Conservation (phyloP, 2,888 invertebrate genomes). For the Conops quadrifasciatus region DNA sequence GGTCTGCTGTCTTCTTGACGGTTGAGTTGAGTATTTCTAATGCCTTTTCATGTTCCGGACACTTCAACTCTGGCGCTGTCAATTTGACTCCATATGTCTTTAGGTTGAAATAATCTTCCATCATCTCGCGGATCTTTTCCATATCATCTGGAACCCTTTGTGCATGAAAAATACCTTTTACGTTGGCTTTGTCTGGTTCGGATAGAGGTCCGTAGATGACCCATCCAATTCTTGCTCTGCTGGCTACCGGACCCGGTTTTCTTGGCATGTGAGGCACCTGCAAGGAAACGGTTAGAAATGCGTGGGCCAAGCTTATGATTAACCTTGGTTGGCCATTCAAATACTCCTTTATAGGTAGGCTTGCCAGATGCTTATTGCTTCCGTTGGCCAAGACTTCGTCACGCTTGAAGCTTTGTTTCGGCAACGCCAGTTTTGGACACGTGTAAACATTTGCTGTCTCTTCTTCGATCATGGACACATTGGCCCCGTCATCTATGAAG, state of each 20-base stretch:
- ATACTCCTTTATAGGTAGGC: neutral
- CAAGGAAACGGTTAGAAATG: neutral
- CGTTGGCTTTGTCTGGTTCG: neutral
- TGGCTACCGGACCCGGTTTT: neutral
- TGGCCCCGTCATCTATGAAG: slow-evolving; percentile 13
- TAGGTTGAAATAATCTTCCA: neutral
- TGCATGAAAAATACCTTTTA: neutral
- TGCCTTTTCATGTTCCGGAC: neutral
- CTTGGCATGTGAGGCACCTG: neutral
- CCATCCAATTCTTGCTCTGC: neutral
- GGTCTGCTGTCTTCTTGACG: neutral
- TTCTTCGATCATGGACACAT: neutral
- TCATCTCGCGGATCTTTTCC: neutral
- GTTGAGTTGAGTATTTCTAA: neutral
- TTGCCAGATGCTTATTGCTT: neutral
- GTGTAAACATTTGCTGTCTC: neutral
- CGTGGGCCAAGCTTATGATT: neutral
- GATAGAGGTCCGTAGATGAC: neutral
- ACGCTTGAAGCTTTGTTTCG: neutral
- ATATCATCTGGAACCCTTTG: neutral
- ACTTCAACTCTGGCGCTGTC: neutral
- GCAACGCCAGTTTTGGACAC: neutral
- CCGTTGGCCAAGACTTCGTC: neutral
- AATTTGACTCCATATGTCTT: slow-evolving; percentile 1
- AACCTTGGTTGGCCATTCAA: neutral